Conservation (phyloP, 1,140 invertebrate genomes). For the Drosophila nebulosa region DNA sequence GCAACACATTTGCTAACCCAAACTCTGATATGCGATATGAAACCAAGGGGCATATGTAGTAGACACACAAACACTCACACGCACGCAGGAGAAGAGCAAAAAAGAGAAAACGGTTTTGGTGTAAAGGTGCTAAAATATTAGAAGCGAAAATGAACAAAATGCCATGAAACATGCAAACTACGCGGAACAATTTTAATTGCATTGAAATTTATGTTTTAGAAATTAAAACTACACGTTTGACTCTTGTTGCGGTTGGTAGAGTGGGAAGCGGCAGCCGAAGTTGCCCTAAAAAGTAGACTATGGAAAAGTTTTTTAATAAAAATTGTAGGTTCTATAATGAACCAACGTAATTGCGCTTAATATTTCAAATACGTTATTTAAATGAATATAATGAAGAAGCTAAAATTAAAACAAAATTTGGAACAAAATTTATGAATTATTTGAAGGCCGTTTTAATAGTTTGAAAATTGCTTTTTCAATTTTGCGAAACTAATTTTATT, state of each 20-base stretch:
- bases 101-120: background rate
- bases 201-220: conserved; percentile 56
- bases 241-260: conserved; percentile 13
- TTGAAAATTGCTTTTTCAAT: too few relatives aligned
- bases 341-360: too few relatives aligned
- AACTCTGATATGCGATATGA: conserved; percentile 45
- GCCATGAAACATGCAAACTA: conserved; percentile 56
- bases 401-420: too few relatives aligned
- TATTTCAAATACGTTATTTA: too few relatives aligned
- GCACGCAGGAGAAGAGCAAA: background rate
- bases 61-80: too few relatives aligned
- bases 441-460: too few relatives aligned
- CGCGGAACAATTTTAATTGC: conserved; percentile 48
- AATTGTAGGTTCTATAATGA: background rate
- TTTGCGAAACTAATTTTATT: too few relatives aligned
- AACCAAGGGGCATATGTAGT: background rate
- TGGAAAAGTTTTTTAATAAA: background rate
- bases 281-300: conserved; percentile 46
- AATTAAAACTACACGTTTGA: conserved; percentile 30
- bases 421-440: too few relatives aligned
- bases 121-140: conserved; percentile 61
- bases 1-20: conserved; percentile 57
- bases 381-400: too few relatives aligned
- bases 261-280: conserved; percentile 19
- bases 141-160: conserved; percentile 31